Conservation (phyloP, 1,140 invertebrate species). For the Coelopa frigida region DNA sequence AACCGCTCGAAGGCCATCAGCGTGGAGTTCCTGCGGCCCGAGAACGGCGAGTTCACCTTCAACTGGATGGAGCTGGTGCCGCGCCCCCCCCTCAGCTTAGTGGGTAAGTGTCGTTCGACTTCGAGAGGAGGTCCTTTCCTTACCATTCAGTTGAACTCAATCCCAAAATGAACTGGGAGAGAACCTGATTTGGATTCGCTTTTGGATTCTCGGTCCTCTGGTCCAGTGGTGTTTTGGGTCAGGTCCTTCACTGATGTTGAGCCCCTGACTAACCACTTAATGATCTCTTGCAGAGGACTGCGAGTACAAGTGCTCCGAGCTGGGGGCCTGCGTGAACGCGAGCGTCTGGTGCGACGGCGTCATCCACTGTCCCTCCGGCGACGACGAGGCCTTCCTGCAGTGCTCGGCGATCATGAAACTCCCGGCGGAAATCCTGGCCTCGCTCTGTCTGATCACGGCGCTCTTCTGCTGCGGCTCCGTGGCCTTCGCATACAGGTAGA, state of each 20-base stretch:
- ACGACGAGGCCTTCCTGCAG: conserved; percentile 75
- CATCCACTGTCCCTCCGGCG: conserved; percentile 76
- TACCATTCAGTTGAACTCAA: too few species aligned
- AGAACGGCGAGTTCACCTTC: conserved; percentile 64
- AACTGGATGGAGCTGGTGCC: conserved; percentile 77
- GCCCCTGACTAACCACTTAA: too few species aligned
- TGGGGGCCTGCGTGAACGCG: conserved; percentile 80
- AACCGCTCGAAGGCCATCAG: conserved; percentile 59
- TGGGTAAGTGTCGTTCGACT: conserved; percentile 19
- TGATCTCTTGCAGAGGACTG: conserved; percentile 54
- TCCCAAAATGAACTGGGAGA: neutral
- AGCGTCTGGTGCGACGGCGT: conserved; percentile 84
- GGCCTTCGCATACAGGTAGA: conserved; percentile 42
- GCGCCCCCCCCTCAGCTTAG: conserved; percentile 47
- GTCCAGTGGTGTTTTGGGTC: too few species aligned
- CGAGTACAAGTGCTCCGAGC: conserved; percentile 70
- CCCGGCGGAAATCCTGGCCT: conserved; percentile 62
- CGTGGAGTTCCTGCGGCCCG: conserved; percentile 68
- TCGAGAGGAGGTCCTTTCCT: neutral
- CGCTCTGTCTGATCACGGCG: conserved; percentile 45
- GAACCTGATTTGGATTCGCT: too few species aligned
- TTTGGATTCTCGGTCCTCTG: neutral
- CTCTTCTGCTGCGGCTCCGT: conserved; percentile 40
- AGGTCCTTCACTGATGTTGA: too few species aligned
- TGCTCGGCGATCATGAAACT: conserved; percentile 67